Conservation (phyloP, 1,140 invertebrate species). For the Coenobita brevimanus region DNA sequence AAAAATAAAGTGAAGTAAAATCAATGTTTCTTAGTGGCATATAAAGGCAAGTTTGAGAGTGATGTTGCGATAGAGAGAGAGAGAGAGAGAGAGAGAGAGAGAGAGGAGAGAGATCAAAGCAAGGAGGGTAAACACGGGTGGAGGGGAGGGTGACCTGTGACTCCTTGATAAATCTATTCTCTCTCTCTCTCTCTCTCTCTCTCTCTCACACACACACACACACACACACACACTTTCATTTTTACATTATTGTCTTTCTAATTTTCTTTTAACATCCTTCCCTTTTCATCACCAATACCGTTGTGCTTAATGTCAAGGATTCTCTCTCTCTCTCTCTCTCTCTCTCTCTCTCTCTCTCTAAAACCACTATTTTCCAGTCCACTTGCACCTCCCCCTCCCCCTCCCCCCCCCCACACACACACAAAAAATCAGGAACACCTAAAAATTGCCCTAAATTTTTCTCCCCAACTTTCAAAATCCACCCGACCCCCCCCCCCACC, state of each 20-base stretch:
- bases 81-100: constrained; percentile 26
- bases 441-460: no score
- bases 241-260: no score
- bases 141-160: constrained; percentile 48
- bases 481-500: background rate
- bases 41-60: background rate
- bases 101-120: background rate
- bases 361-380: no score
- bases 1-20: background rate
- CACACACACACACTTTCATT: no score
- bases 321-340: background rate
- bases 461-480: no score
- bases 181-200: background rate
- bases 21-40: background rate
- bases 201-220: background rate
- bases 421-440: no score
- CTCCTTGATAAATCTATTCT: constrained; percentile 31
- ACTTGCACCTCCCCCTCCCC: no score
- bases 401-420: no score
- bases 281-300: no score
- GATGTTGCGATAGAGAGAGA: background rate
- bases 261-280: no score
- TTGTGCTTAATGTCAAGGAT: no score
- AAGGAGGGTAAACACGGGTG: background rate
- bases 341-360: background rate